These are phyloP conservation scores for Seriola dumerili DNA, from an alignment of 2,113 vertebrate species.

Conservation along the genomic window DNA sequence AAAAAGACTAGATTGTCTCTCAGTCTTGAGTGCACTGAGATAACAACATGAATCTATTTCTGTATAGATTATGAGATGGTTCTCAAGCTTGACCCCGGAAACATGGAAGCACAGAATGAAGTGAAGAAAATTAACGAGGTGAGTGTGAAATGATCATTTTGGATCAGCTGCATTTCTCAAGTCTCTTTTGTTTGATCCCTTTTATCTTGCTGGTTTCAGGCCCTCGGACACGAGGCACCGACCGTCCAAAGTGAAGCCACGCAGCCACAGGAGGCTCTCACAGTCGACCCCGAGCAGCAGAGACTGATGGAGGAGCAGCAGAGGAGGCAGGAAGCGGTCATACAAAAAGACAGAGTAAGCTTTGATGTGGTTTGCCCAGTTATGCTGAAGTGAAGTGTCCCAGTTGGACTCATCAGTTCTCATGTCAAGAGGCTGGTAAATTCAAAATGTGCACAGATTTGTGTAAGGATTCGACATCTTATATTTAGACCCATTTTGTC, in stretches of 20 bases:
- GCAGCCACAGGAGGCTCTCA: conserved; percentile 34
- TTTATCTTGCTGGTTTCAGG: conserved; percentile 42
- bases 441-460: background rate
- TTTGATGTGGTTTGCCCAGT: background rate
- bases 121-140: conserved; percentile 90
- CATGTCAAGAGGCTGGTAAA: background rate
- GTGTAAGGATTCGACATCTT: too few species aligned
- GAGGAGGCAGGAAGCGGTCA: conserved; percentile 90
- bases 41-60: background rate
- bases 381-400: background rate
- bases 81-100: conserved; percentile 89
- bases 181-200: background rate
- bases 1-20: background rate
- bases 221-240: conserved; percentile 6
- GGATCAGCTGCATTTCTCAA: fast-evolving
- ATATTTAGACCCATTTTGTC: background rate
- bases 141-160: background rate
- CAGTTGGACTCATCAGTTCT: background rate
- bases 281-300: conserved; percentile 73
- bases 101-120: conserved; percentile 91
- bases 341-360: conserved; percentile 93
- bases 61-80: conserved; percentile 93
- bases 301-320: conserved; percentile 82
- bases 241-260: background rate
- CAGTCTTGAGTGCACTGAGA: background rate